Evolutionary conservation across 2,797 vertebrate genomes (phyloP).

Genomic region (Alectoris magna): DNA sequence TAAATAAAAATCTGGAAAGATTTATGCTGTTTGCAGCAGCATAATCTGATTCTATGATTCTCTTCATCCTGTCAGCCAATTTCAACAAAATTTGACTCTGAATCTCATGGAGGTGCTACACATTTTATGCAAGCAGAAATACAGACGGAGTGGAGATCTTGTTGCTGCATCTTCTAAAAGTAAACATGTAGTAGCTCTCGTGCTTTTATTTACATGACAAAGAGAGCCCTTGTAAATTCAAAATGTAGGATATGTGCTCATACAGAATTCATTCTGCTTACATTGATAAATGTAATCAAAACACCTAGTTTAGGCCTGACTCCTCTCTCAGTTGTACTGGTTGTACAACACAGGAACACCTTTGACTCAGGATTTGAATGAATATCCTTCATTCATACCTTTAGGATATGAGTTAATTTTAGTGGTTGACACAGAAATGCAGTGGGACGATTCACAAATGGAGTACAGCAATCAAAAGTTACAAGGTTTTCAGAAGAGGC

Average conservation of each 20-base stretch:
- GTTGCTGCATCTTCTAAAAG: background rate
- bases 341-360: background rate
- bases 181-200: rapidly evolving
- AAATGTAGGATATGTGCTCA: rapidly evolving
- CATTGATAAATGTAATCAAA: background rate
- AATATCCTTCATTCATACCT: no score
- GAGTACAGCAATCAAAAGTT: no score
- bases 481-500: no score
- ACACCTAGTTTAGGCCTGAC: background rate
- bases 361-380: background rate
- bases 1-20: background rate
- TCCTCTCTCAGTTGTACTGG: background rate
- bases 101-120: background rate
- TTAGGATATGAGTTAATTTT: no score
- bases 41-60: background rate
- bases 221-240: background rate
- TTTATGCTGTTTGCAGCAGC: background rate
- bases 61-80: background rate
- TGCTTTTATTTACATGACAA: background rate
- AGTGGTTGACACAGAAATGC: no score
- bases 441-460: no score
- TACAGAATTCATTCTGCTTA: background rate
- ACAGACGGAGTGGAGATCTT: background rate
- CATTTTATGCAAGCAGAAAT: background rate
- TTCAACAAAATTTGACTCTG: background rate